phyloP scores from a whole-genome alignment of 64 coral and sea anemone species.

The Dendrophyllia cribrosa region DNA sequence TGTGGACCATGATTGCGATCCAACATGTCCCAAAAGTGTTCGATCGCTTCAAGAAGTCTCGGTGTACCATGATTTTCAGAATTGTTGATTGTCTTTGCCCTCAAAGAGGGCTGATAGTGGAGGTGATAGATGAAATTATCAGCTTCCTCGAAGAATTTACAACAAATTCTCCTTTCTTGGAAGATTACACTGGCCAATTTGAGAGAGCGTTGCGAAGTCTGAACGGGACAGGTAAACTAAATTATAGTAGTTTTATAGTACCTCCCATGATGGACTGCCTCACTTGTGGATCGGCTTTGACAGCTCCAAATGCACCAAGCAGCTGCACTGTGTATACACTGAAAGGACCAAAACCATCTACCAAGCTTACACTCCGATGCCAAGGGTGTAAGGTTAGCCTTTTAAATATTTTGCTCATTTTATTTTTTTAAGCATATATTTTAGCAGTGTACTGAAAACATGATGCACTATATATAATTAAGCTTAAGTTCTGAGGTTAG shows the following conservation, averaged over 20 bases:
- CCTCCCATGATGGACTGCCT: not conserved
- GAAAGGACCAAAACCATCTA: not conserved
- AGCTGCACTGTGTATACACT: not conserved
- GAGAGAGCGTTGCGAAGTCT: not conserved
- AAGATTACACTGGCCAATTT: not conserved
- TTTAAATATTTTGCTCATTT: not conserved
- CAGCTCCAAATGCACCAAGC: not conserved
- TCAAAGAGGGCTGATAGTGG: not conserved
- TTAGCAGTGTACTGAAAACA: not conserved
- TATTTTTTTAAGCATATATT: not conserved
- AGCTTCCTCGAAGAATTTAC: not conserved
- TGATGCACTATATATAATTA: too few relatives aligned
- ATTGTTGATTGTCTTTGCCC: not conserved
- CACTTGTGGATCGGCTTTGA: not conserved
- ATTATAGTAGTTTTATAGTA: not conserved
- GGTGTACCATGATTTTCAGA: not conserved
- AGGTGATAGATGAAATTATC: not conserved
- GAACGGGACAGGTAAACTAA: not conserved
- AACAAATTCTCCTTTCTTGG: not conserved
- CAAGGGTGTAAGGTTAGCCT: not conserved
- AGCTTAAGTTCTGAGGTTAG: too few relatives aligned
- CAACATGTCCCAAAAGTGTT: conserved; percentile 20
- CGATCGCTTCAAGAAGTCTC: not conserved
- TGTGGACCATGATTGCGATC: conserved; percentile 1
- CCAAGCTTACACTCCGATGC: not conserved